Conservation (phyloP, 2,888 invertebrate genomes). For the Rhorus exstirpatorius region DNA sequence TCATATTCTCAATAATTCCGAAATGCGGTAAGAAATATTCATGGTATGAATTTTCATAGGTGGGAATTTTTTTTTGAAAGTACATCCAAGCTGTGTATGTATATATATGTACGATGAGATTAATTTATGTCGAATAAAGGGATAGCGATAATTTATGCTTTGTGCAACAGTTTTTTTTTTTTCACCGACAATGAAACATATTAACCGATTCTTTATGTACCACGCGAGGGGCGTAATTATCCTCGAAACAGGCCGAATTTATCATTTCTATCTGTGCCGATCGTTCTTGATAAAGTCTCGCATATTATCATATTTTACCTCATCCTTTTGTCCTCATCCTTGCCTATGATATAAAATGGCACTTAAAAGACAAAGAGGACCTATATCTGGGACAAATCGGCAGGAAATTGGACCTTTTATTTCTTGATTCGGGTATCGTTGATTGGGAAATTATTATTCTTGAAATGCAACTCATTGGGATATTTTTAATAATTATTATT, state of each 20-base stretch:
- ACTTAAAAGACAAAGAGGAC: background rate
- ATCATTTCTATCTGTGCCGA: background rate
- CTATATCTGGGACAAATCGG: background rate
- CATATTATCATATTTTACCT: too few relatives aligned
- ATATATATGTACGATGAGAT: too few relatives aligned
- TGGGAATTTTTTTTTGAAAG: background rate
- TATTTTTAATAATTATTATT: constrained; percentile 30
- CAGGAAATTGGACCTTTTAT: background rate
- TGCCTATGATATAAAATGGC: background rate
- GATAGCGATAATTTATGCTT: too few relatives aligned
- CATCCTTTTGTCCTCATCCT: too few relatives aligned
- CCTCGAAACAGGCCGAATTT: too few relatives aligned
- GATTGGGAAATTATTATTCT: constrained; percentile 17
- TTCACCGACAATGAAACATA: too few relatives aligned
- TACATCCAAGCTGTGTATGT: too few relatives aligned
- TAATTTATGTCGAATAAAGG: too few relatives aligned
- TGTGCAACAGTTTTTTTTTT: too few relatives aligned
- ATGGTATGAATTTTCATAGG: background rate
- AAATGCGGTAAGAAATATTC: background rate
- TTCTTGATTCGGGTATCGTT: background rate
- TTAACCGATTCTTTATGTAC: too few relatives aligned
- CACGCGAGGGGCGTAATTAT: too few relatives aligned
- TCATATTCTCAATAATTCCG: background rate
- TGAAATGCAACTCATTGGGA: constrained; percentile 18
- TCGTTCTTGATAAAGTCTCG: too few relatives aligned